phyloP scores from a whole-genome alignment of 2,888 invertebrate species.

The Aleiodes alternator region DNA sequence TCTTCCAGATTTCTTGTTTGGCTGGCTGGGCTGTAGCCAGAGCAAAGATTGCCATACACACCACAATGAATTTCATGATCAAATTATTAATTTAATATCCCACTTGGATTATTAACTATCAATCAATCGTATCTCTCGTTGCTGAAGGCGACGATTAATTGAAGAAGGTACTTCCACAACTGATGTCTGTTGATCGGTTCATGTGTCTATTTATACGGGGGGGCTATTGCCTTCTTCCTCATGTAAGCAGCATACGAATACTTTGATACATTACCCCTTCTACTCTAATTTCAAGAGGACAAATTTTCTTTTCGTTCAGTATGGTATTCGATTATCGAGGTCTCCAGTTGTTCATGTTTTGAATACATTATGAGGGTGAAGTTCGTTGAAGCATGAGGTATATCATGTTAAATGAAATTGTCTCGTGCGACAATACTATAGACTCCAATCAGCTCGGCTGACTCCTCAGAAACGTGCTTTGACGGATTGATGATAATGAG shows the following conservation, averaged over 20 bases:
- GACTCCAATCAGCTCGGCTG: slow-evolving; percentile 4
- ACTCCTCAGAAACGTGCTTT: slow-evolving; percentile 32
- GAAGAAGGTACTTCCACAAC: slow-evolving; percentile 67
- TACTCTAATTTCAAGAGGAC: slow-evolving; percentile 52
- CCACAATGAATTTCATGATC: slow-evolving; percentile 66
- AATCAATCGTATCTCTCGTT: slow-evolving; percentile 49
- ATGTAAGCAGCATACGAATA: background rate
- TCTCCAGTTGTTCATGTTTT: slow-evolving; percentile 66
- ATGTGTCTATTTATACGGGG: slow-evolving; percentile 72
- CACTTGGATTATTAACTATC: background rate
- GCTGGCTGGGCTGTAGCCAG: slow-evolving; percentile 80
- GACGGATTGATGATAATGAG: slow-evolving; percentile 36
- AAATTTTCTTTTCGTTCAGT: slow-evolving; percentile 75
- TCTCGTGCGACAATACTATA: slow-evolving; percentile 36
- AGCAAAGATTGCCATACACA: slow-evolving; percentile 78
- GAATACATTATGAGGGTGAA: slow-evolving; percentile 61
- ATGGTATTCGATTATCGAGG: slow-evolving; percentile 75
- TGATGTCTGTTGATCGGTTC: slow-evolving; percentile 70
- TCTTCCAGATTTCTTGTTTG: slow-evolving; percentile 83
- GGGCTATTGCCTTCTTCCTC: slow-evolving; percentile 52
- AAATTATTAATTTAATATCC: slow-evolving; percentile 36
- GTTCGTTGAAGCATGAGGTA: slow-evolving; percentile 44
- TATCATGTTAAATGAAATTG: slow-evolving; percentile 43
- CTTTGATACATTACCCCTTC: slow-evolving; percentile 40
- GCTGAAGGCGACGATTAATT: slow-evolving; percentile 58